Percentiles rank a stretch among this genome's conserved stretches.
These are phyloP conservation scores for Cnemophilus loriae DNA, from an alignment of 2,113 vertebrate genomes.

Conservation along the genomic window DNA sequence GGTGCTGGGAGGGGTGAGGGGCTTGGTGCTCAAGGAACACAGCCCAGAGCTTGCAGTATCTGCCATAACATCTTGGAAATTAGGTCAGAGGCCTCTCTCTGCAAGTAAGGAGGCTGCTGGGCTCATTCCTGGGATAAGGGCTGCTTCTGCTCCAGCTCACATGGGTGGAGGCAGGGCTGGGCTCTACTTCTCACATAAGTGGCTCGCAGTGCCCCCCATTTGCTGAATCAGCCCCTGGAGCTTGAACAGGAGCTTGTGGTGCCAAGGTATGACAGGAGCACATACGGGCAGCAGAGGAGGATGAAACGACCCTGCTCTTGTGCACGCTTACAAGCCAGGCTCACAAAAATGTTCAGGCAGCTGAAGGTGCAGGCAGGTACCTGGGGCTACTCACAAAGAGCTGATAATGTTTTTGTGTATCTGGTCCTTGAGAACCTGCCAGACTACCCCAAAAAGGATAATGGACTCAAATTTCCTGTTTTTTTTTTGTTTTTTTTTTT, in stretches of 20 bases:
- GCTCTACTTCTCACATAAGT: neutral
- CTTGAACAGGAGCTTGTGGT: fast-evolving
- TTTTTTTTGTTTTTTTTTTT: neutral
- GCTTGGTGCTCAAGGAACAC: neutral
- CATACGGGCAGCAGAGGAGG: neutral
- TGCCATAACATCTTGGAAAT: neutral
- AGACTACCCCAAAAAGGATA: neutral
- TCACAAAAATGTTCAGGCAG: neutral
- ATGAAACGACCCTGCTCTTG: fast-evolving
- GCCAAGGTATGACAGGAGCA: neutral
- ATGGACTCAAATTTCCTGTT: neutral
- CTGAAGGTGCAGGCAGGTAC: neutral
- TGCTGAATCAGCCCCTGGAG: neutral
- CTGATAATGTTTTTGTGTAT: neutral
- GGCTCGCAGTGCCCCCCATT: neutral
- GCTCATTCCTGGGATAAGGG: neutral
- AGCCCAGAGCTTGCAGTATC: neutral
- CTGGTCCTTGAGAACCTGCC: neutral
- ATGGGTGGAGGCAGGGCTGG: neutral
- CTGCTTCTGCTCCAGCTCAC: neutral
- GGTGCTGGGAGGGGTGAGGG: neutral
- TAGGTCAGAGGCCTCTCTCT: neutral
- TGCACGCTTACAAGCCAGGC: fast-evolving
- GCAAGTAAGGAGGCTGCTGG: fast-evolving
- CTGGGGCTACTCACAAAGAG: neutral